Percentiles rank a stretch among this genome's conserved stretches.
These are phyloP conservation scores for Sinopyrophorus schimmeli DNA, from an alignment of 2,888 invertebrate species.

Conservation along the genomic window DNA sequence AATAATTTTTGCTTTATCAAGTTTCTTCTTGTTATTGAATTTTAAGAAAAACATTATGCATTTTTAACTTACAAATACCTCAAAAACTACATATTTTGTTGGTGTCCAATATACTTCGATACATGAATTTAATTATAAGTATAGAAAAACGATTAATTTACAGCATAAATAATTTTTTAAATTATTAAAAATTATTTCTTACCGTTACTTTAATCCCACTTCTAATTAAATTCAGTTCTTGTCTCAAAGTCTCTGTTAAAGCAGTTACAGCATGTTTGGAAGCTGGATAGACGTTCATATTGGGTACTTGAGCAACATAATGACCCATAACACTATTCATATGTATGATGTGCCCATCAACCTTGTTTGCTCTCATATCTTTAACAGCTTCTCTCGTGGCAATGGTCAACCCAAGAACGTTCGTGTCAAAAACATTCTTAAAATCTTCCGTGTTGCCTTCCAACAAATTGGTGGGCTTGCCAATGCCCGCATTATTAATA, in stretches of 20 bases:
- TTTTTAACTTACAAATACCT: no score
- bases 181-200: no score
- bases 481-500: constrained; percentile 6
- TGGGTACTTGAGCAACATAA: constrained; percentile 43
- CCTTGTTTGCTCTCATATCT: constrained; percentile 1
- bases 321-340: constrained; percentile 46
- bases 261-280: constrained; percentile 57
- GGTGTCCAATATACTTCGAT: no score
- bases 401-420: constrained; percentile 18
- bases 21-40: no score
- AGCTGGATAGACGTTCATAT: constrained; percentile 53
- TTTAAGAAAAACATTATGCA: no score
- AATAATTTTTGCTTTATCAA: no score
- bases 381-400: constrained; percentile 17
- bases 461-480: constrained; percentile 1
- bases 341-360: constrained; percentile 26
- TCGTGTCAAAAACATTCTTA: constrained; percentile 16
- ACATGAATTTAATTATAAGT: no score
- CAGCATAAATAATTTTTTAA: no score
- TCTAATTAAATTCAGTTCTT: constrained; percentile 51
- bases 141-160: no score
- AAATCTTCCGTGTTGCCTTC: no score
- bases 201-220: no score
- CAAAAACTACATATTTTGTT: no score
- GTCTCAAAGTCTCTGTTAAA: constrained; percentile 55